Conservation (phyloP, 2,113 vertebrate species). For the Podarcis cretensis region DNA sequence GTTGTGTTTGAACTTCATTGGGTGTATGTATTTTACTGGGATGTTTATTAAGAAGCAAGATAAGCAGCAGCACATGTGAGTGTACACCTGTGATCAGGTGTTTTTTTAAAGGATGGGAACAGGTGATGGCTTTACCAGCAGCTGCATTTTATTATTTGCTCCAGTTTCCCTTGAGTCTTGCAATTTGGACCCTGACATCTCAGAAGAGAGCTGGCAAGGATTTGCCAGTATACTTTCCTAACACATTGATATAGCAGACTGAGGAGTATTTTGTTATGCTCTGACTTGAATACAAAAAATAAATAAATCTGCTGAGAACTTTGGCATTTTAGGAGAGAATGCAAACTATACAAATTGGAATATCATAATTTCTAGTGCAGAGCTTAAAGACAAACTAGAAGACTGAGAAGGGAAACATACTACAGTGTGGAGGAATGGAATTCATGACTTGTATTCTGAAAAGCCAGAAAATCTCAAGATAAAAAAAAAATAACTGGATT, state of each 20-base stretch:
- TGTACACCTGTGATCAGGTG: slow-evolving; percentile 1
- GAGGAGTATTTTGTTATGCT: background rate
- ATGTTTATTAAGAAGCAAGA: slow-evolving; percentile 24
- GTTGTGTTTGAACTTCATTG: slow-evolving; percentile 13
- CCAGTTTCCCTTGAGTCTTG: slow-evolving; percentile 9
- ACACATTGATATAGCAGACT: background rate
- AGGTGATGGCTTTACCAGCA: slow-evolving; percentile 29
- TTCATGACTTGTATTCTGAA: background rate
- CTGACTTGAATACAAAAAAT: background rate
- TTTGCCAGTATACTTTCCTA: background rate
- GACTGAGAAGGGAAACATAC: background rate
- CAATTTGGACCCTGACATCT: slow-evolving; percentile 21
- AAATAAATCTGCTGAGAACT: background rate
- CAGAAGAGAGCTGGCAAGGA: slow-evolving; percentile 3
- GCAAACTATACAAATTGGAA: background rate
- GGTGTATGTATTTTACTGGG: background rate
- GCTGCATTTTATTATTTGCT: slow-evolving; percentile 24
- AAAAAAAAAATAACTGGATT: background rate
- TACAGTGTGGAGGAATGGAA: background rate
- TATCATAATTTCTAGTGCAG: background rate
- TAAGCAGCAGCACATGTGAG: background rate
- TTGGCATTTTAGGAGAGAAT: background rate
- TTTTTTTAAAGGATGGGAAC: slow-evolving; percentile 26
- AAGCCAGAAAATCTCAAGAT: background rate
- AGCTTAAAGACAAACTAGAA: slow-evolving; percentile 1